These are phyloP conservation scores for Tachycineta bicolor DNA, from an alignment of 2,113 vertebrate species.

Conservation along the genomic window DNA sequence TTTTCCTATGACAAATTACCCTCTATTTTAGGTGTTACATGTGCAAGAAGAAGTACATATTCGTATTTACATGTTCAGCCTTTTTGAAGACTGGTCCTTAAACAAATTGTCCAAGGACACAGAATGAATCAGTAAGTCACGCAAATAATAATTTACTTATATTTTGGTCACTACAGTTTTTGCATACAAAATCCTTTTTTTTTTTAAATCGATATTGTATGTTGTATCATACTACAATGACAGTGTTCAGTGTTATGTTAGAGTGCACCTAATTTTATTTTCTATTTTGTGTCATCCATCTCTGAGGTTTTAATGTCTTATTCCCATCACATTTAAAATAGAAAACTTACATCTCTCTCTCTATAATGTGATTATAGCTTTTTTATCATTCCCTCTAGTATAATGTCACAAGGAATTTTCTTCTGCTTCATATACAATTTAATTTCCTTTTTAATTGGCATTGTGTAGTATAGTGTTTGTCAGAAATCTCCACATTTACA, in stretches of 20 bases:
- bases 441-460: conserved; percentile 52
- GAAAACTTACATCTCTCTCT: conserved; percentile 33
- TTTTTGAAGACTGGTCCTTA: neutral
- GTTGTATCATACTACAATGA: neutral
- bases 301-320: conserved; percentile 29
- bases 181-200: neutral
- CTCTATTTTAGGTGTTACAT: neutral
- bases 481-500: conserved; percentile 30
- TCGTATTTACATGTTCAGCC: neutral
- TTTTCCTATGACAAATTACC: neutral
- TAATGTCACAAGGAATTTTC: conserved; percentile 56
- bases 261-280: conserved; percentile 26
- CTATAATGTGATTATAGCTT: conserved; percentile 33
- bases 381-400: conserved; percentile 43
- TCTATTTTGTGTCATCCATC: conserved; percentile 6
- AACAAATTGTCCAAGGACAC: neutral
- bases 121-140: neutral
- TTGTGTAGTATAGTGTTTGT: conserved; percentile 21
- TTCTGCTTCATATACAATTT: conserved; percentile 44
- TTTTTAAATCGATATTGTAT: neutral
- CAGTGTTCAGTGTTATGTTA: neutral
- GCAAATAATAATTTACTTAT: neutral
- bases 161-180: conserved; percentile 34
- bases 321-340: conserved; percentile 37
- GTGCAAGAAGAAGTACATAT: neutral